Evolutionary conservation across 1,140 invertebrate genomes (phyloP).

Genomic region (Zaprionus vittiger): DNA sequence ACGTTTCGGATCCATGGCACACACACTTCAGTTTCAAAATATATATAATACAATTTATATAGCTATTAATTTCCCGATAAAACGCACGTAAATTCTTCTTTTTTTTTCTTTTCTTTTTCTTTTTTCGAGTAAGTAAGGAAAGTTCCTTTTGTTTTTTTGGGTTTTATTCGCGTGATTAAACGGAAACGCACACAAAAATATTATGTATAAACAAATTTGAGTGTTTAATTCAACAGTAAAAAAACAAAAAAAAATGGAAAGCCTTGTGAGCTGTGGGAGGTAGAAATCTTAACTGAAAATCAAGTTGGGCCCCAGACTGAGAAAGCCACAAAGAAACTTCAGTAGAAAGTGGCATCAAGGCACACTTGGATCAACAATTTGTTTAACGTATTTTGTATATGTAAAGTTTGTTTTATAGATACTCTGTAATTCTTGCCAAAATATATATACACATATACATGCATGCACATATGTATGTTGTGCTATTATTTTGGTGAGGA

Average conservation of each 20-base stretch:
- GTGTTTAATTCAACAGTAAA: slow-evolving; percentile 38
- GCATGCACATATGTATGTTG: neutral
- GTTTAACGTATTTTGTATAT: neutral
- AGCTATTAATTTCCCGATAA: neutral
- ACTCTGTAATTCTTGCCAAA: neutral
- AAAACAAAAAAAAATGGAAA: slow-evolving; percentile 43
- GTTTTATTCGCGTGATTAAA: neutral
- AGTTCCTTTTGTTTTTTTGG: neutral
- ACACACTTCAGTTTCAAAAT: neutral
- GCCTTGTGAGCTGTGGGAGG: slow-evolving; percentile 45
- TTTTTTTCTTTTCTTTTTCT: neutral
- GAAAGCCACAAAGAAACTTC: neutral
- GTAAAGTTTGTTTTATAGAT: neutral
- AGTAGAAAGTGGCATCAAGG: neutral
- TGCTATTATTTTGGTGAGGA: neutral
- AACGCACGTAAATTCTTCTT: slow-evolving; percentile 3
- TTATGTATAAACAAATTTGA: slow-evolving; percentile 16
- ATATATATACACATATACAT: neutral
- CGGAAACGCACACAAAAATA: neutral
- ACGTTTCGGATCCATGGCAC: slow-evolving; percentile 65
- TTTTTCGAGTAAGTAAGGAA: neutral
- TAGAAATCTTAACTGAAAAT: slow-evolving; percentile 51
- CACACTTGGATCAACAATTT: neutral
- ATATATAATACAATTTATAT: neutral
- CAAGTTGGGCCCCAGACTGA: neutral